These are phyloP conservation scores for Holothuria glaberrima DNA, from an alignment of 35 echinoderm and acorn worm genomes.

Conservation along the genomic window DNA sequence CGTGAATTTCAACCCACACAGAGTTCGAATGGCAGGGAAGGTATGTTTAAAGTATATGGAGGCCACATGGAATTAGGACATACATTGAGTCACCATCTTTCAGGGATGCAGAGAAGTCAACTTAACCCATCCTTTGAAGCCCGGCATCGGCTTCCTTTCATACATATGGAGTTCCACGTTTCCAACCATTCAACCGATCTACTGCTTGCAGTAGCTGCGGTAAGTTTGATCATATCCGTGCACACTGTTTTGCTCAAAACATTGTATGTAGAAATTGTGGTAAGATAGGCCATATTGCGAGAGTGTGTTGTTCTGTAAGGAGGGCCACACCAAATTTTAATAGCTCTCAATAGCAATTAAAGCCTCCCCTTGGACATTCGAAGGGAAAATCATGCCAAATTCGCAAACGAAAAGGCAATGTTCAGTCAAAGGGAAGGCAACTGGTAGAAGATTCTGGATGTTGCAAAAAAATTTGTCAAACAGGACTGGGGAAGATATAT, in stretches of 20 bases:
- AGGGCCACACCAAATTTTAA: not conserved
- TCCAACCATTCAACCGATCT: not conserved
- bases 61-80: no score
- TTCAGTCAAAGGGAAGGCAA: not conserved
- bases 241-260: conserved; percentile 1
- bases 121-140: no score
- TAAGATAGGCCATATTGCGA: conserved; percentile 7
- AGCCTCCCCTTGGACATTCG: not conserved
- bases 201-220: conserved; percentile 4
- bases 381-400: no score
- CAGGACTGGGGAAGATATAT: not conserved
- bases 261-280: not conserved
- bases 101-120: no score
- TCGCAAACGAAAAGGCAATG: not conserved
- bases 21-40: no score
- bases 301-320: not conserved
- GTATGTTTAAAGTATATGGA: no score
- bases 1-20: no score
- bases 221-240: conserved; percentile 36
- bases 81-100: no score
- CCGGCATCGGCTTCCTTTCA: no score
- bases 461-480: not conserved
- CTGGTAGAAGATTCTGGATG: not conserved
- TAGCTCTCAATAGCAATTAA: conserved; percentile 6
- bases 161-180: no score